Percentiles rank a stretch among this genome's conserved stretches.
These are phyloP conservation scores for Electrona antarctica DNA, from an alignment of 2,113 vertebrate genomes.

Conservation along the genomic window DNA sequence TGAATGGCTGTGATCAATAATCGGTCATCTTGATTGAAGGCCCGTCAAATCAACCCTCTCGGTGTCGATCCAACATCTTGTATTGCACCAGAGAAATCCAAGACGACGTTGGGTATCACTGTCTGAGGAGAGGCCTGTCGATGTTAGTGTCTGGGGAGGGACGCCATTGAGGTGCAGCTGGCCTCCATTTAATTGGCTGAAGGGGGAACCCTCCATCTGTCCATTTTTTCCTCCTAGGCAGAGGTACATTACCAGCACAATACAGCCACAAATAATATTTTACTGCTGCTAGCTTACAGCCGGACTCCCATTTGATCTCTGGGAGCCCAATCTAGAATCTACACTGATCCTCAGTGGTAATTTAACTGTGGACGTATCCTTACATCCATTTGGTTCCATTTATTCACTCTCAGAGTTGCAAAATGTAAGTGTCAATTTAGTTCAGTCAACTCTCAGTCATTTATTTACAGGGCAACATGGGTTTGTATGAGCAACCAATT, in stretches of 20 bases:
- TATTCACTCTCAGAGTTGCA: too few species aligned
- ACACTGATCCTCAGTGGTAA: too few species aligned
- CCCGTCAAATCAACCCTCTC: constrained; percentile 22
- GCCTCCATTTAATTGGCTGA: neutral
- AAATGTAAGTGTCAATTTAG: too few species aligned
- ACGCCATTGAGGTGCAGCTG: constrained; percentile 40
- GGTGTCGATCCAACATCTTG: neutral
- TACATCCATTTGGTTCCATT: too few species aligned
- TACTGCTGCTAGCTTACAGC: constrained; percentile 49
- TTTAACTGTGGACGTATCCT: too few species aligned
- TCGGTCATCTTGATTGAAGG: constrained; percentile 44
- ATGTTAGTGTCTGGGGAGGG: constrained; percentile 37
- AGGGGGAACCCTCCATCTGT: constrained; percentile 43
- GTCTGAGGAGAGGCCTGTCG: constrained; percentile 34
- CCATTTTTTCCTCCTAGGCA: constrained; percentile 67
- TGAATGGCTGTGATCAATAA: constrained; percentile 20
- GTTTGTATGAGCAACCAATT: neutral
- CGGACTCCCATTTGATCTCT: constrained; percentile 16
- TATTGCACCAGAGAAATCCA: constrained; percentile 45
- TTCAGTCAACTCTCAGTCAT: too few species aligned
- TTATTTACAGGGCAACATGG: neutral
- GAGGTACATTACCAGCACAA: constrained; percentile 68
- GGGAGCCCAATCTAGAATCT: too few species aligned
- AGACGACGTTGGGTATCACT: constrained; percentile 15
- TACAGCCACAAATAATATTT: constrained; percentile 61